Evolutionary conservation across 2,113 vertebrate species (phyloP), one percentile per base, ranked within the genome.

Genomic region (Epinephelus fuscoguttatus): DNA sequence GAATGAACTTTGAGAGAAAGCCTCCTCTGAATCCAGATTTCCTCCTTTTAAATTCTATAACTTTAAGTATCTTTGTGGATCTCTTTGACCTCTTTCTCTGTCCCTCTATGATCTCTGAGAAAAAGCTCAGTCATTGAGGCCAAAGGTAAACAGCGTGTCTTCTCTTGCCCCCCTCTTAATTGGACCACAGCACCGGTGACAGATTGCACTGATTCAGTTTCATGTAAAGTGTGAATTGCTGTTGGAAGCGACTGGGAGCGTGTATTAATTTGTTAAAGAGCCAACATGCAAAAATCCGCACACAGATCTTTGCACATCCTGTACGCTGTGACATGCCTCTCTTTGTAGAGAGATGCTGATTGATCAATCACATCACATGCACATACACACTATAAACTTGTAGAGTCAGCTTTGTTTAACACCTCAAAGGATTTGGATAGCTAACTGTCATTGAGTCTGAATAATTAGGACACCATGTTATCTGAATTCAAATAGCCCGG

Each of bases 401-500:
- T 52, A 53, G 60, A 71, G 75, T 88, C 83, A 83, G 85, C 82
- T 79, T 80, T 84, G 67, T 83, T 84, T 75, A 81, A 77, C 64
- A 74, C 80, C 64, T 81, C 80, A 60, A 52, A 89, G 88, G 83
- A 83, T 77, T 71, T 64, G 55, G 63, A 83, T 71, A 78, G 70
- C 77, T 70, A 45, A 81, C 64, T 79, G 72, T 90, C 78, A 80
- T 68, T 73, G 79, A 75, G 60, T 80, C 59, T 85, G 81, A 68
- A 89, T 90, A 92, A 91, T 89, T 78, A 82, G 76, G 61, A 86
- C 68, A 70, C 30, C 4, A 42, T 79, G 63, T 62, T 75, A 55
- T 88, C 17, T 60, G 70, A 86, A 91, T 86, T 86, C 66, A 90
- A 71, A 84, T 70, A 53, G 45, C 49, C 71, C 25, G 42, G 45